Evolutionary conservation across 2,888 invertebrate species (phyloP).

Genomic region (Acronicta leporina): DNA sequence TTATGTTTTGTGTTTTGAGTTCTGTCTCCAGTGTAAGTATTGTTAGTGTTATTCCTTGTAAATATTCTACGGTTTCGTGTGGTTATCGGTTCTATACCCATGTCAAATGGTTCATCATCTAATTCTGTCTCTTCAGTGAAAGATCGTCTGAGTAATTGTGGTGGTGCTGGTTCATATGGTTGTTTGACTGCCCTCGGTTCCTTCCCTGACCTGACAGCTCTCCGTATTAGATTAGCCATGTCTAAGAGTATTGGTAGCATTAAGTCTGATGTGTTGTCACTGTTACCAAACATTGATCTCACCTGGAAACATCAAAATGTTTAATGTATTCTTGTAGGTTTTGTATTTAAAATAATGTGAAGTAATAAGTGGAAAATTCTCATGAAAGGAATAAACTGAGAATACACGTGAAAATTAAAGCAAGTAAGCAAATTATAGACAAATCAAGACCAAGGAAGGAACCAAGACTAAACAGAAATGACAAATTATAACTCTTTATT

Average conservation of each 20-base stretch:
- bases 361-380: slow-evolving; percentile 1
- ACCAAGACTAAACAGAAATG: slow-evolving; percentile 24
- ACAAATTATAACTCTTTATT: no score
- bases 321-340: slow-evolving; percentile 30
- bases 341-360: slow-evolving; percentile 7
- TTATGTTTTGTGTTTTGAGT: slow-evolving; percentile 54
- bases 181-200: slow-evolving; percentile 73
- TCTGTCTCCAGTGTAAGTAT: slow-evolving; percentile 57
- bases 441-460: slow-evolving; percentile 42
- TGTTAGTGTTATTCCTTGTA: slow-evolving; percentile 64
- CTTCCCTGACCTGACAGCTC: slow-evolving; percentile 81
- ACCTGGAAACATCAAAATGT: slow-evolving; percentile 80
- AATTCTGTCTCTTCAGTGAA: slow-evolving; percentile 72
- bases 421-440: slow-evolving; percentile 2
- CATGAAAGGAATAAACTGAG: not conserved
- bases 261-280: slow-evolving; percentile 87
- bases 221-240: slow-evolving; percentile 90
- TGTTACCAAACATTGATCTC: slow-evolving; percentile 89
- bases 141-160: slow-evolving; percentile 77
- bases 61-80: slow-evolving; percentile 64
- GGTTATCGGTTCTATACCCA: slow-evolving; percentile 63
- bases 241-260: slow-evolving; percentile 91
- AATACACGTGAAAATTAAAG: slow-evolving; percentile 15
- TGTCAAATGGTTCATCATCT: slow-evolving; percentile 75
- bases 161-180: slow-evolving; percentile 62